Evolutionary conservation across 2,113 vertebrate species (phyloP).

Genomic region (Ochotona princeps): DNA sequence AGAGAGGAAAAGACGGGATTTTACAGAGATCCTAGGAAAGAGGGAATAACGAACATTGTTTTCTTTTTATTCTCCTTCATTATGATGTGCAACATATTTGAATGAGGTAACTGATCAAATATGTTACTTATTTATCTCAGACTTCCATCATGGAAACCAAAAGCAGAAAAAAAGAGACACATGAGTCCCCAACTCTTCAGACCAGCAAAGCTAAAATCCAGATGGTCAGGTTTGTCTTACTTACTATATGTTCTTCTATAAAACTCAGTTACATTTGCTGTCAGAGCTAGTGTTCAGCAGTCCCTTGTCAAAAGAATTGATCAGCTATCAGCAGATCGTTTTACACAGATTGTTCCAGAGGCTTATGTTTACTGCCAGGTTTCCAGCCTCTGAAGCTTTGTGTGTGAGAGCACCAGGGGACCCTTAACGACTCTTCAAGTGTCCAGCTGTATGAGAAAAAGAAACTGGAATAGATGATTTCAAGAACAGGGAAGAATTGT

Average conservation of each 20-base stretch:
- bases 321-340: slow-evolving; percentile 69
- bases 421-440: slow-evolving; percentile 59
- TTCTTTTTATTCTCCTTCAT: slow-evolving; percentile 50
- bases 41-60: not conserved
- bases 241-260: slow-evolving; percentile 67
- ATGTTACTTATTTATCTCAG: slow-evolving; percentile 73
- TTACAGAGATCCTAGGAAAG: slow-evolving; percentile 28
- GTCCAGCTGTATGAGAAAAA: slow-evolving; percentile 59
- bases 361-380: not conserved
- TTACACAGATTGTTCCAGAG: slow-evolving; percentile 68
- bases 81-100: slow-evolving; percentile 57
- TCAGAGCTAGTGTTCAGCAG: slow-evolving; percentile 72
- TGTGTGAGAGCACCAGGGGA: slow-evolving; percentile 55
- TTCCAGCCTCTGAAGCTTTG: slow-evolving; percentile 59
- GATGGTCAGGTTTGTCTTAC: slow-evolving; percentile 76
- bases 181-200: slow-evolving; percentile 58
- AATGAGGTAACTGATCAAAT: slow-evolving; percentile 54
- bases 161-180: not conserved
- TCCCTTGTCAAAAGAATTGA: slow-evolving; percentile 75
- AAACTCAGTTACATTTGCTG: slow-evolving; percentile 68
- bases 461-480: slow-evolving; percentile 55
- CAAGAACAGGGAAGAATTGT: slow-evolving; percentile 51
- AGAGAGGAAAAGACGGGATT: not conserved
- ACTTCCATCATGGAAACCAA: slow-evolving; percentile 66
- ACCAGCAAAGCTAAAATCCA: slow-evolving; percentile 79